A percentile compares a stretch with the other conserved stretches of the same genome.
phyloP scores from a whole-genome alignment of 2,113 vertebrate genomes.

The Oncorhynchus tshawytscha region DNA sequence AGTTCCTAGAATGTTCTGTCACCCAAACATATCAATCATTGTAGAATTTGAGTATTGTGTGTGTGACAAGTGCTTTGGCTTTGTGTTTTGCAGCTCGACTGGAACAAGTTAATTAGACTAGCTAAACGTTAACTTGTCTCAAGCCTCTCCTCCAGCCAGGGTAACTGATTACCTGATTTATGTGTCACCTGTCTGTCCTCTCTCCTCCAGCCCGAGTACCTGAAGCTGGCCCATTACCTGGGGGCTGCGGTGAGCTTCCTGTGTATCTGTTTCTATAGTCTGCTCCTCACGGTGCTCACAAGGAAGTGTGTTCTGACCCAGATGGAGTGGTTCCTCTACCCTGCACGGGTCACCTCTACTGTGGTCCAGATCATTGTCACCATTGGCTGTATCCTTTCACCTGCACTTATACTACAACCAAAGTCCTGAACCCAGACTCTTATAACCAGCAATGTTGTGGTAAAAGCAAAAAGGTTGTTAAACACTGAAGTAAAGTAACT shows the following conservation, averaged over 20 bases:
- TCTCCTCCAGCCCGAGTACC: constrained; percentile 53
- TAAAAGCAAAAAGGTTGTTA: not conserved
- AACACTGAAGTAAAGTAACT: not conserved
- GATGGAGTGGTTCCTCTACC: constrained; percentile 66
- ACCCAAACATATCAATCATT: too few species aligned
- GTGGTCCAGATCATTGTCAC: constrained; percentile 61
- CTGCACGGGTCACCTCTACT: constrained; percentile 52
- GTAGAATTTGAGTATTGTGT: too few species aligned
- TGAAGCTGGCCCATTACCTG: constrained; percentile 67
- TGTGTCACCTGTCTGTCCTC: not conserved
- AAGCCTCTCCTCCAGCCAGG: too few species aligned
- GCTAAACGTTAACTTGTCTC: too few species aligned
- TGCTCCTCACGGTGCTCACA: constrained; percentile 68
- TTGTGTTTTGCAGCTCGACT: too few species aligned
- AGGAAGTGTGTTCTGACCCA: constrained; percentile 63
- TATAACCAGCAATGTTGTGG: too few species aligned
- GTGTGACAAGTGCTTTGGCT: too few species aligned
- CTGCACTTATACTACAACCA: not conserved
- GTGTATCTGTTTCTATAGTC: constrained; percentile 69
- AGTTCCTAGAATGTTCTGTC: too few species aligned
- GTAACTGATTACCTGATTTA: too few species aligned
- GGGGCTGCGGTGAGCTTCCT: constrained; percentile 73
- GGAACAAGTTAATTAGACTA: too few species aligned
- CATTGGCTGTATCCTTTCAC: constrained; percentile 75
- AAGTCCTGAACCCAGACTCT: not conserved